Evolutionary conservation across 2,888 invertebrate species (phyloP), one percentile per base, ranked within the genome.

Genomic region (Orthosia incerta): DNA sequence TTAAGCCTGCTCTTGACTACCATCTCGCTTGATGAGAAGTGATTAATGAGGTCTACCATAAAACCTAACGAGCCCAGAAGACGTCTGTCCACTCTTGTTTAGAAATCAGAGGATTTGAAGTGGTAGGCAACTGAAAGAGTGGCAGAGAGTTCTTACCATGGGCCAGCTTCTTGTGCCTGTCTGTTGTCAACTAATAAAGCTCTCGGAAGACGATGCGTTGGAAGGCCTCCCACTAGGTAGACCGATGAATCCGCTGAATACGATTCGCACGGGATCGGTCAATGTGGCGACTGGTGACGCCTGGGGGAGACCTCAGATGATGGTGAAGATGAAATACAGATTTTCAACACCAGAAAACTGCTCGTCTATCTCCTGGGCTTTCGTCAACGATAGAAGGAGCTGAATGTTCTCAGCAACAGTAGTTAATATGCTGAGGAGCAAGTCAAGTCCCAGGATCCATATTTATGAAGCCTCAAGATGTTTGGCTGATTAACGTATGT

Each of bases 361-460:
- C 50, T 18, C 15, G 5, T 53, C 7, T 71, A 39, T 12, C 11
- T 5, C 5, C 13, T 23, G 16, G 23, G 2, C 1, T 71, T 13
- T 20, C 18, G 3, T 39, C 23, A 23, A 39, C 3, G 4, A 2
- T 20, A 26, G 9, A 15, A 11, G 16, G 31, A 31, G 4, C 51
- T 31, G 26, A 2, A 31, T 23, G 15, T 23, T 13, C 57, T 13
- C 23, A n/a, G 23, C 7, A 57, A 51, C 39, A 13, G 26, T 7
- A n/a, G 3, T 50, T 31, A 9, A 5, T 45, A 66, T 66, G 11
- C 39, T 50, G 73, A 55, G 39, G 13, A 53, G 16, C 13, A 18
- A 56, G 13, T 31, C 20, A 72, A 57, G 11, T 46, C 20, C 39
- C 18, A n/a, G 13, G 2, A 50, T 67, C 13, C 56, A 76, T 73